A percentile compares a stretch with the other conserved stretches of the same genome.
These are phyloP conservation scores for Lophius piscatorius DNA, from an alignment of 2,113 vertebrate genomes.

Conservation along the genomic window DNA sequence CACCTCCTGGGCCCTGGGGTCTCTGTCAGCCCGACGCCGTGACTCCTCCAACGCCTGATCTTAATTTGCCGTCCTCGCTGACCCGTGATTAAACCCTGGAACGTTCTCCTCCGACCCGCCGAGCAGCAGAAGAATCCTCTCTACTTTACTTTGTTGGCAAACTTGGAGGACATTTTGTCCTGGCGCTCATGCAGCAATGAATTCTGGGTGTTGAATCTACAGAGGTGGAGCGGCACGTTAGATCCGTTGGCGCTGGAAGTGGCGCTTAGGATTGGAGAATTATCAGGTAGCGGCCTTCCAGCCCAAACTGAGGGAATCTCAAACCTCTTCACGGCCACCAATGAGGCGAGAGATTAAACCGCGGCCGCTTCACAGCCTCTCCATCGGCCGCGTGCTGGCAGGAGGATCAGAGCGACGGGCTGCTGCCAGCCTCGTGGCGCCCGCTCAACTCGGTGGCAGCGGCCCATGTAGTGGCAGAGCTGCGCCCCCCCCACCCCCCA, in stretches of 20 bases:
- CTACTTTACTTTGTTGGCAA: background rate
- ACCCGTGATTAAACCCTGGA: conserved; percentile 58
- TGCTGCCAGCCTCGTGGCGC: conserved; percentile 53
- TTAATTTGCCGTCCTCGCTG: conserved; percentile 64
- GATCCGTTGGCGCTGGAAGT: conserved; percentile 26
- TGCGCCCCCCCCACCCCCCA: background rate
- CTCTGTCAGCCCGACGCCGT: conserved; percentile 62
- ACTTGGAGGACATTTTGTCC: conserved; percentile 21
- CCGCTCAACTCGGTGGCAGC: conserved; percentile 38
- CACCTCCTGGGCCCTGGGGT: conserved; percentile 45
- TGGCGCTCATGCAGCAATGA: background rate
- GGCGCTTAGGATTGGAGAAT: conserved; percentile 30
- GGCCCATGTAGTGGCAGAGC: conserved; percentile 28
- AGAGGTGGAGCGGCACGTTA: background rate
- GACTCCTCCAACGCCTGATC: conserved; percentile 53
- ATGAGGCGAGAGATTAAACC: conserved; percentile 45
- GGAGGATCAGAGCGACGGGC: conserved; percentile 36
- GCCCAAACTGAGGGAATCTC: conserved; percentile 24
- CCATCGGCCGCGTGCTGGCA: conserved; percentile 52
- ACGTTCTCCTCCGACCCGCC: too few species aligned
- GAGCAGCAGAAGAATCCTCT: too few species aligned
- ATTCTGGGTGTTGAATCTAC: conserved; percentile 38
- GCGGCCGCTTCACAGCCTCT: conserved; percentile 11
- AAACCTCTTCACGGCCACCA: conserved; percentile 42
- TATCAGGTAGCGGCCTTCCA: conserved; percentile 45